Base-by-base conservation (phyloP, 2,888 invertebrate genomes). In the Drosophila recens region DNA sequence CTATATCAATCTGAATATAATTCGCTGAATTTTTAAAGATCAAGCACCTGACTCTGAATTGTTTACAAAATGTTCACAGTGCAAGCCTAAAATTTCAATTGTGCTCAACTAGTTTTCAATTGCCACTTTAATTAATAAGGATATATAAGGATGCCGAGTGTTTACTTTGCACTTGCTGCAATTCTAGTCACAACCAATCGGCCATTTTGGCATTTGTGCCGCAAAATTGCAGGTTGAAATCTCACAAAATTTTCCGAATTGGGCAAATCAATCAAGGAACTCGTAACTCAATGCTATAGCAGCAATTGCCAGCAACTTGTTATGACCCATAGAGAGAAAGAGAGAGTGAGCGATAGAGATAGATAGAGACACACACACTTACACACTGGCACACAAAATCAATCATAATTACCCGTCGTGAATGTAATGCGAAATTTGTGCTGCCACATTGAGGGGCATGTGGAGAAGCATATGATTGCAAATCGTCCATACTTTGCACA, bases 361-460 rank as follows among this genome's bases (percentile, higher is more conserved):
- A 49, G 6, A 23, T 23, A 23, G 11, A 61, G n/a, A 51, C 4
- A 13, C 11, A 49, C n/a, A 38, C 17, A 38, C 4, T 11, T 0
- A 15, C 30, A 30, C 43, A 27, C 13, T 38, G 15, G 11, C 20
- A 27, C 57, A 42, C 38, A 73, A 75, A 80, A 83, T 83, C 87
- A 86, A 83, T 86, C 87, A 86, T 86, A 86, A 86, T 82, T 86
- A 86, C 71, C 63, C 68, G 34, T 42, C 54, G 49, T 48, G 67
- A 52, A 34, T 61, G 56, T 30, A 56, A 46, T 66, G 52, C 20
- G 52, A 59, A 58, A 30, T 42, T 48, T 56, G 59, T 46, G 46
- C 46, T 54, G 36, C 34, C n/a, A 43, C 40, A 48, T 20, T 43
- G 38, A 3, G 52, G 33, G 54, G 27, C 27, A 42, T 15, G 23